Evolutionary conservation across 53 echinoderm and acorn worm species (phyloP).

Genomic region (Temnopleurus reevesii): DNA sequence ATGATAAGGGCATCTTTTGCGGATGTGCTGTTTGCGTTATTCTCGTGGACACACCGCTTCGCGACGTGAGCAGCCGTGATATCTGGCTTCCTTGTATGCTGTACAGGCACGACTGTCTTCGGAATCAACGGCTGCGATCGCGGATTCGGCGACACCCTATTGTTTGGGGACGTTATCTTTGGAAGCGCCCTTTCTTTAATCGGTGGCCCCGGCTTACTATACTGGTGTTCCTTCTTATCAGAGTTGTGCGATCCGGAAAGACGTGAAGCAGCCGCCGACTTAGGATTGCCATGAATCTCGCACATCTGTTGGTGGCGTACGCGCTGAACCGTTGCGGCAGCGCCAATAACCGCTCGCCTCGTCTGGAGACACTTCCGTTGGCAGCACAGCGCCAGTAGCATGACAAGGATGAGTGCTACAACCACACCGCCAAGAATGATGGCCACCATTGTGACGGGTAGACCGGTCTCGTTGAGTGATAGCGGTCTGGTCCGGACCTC

Average conservation of each 20-base stretch:
- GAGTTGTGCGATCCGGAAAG: not conserved
- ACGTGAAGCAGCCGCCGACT: conserved; percentile 14
- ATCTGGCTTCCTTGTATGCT: conserved; percentile 30
- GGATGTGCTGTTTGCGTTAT: conserved; percentile 55
- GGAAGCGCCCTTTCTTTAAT: conserved; percentile 46
- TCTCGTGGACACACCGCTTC: conserved; percentile 43
- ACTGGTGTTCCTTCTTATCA: conserved; percentile 36
- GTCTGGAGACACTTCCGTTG: conserved; percentile 75
- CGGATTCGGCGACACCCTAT: conserved; percentile 22
- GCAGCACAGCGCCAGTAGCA: conserved; percentile 65
- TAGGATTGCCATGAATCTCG: conserved; percentile 59
- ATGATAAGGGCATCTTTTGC: conserved; percentile 19
- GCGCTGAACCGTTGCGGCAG: conserved; percentile 61
- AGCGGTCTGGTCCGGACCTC: conserved; percentile 73
- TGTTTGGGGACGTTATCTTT: conserved; percentile 32
- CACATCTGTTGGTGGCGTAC: conserved; percentile 42
- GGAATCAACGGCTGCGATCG: not conserved
- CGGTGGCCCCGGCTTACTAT: conserved; percentile 43
- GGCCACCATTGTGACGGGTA: conserved; percentile 68
- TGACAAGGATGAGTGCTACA: conserved; percentile 66
- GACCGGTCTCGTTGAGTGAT: conserved; percentile 53
- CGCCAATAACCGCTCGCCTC: conserved; percentile 29
- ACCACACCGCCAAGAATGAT: conserved; percentile 68
- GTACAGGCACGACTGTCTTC: conserved; percentile 7
- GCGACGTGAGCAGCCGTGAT: conserved; percentile 9